Base-by-base conservation (phyloP, 1,140 invertebrate genomes). In the Mamestra configurata region DNA sequence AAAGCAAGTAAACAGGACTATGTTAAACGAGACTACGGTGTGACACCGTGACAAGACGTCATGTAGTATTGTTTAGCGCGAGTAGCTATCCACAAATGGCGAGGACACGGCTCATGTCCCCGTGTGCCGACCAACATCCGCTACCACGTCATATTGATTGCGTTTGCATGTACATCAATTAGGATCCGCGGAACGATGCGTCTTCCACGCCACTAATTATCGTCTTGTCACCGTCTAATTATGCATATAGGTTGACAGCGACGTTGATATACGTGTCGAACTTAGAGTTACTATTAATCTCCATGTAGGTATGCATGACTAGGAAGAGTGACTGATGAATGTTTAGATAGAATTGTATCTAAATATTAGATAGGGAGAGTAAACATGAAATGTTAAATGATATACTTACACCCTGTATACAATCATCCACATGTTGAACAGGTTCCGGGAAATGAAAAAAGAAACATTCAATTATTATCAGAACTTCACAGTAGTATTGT, bases 91-190 rank as follows among this genome's bases (percentile, higher is more conserved):
- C 46, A 37, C 27, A 27, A 46, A 76, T 46, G 37, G 59, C 46
- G 59, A 77, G 75, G 75, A 77, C 75, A 66, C 40, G 55, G 75
- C 71, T 71, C 78, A 73, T 82, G 83, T 84, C 84, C 82, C 82
- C 76, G 83, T 86, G 86, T 86, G 40, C 72, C 64, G 81, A 78
- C 83, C 82, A 83, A 88, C 88, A 89, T 90, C 88, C 89, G 84
- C 79, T 86, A 86, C 81, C 80, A 83, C 85, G 86, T 88, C 86
- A 84, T 92, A 94, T 92, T 94, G 92, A 94, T 94, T 93, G 92
- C 90, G 82, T 94, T 94, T 93, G 87, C 92, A 84, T 94, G 92
- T 94, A 91, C 85, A 92, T 94, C 92, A 94, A 94, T 94, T 94
- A 94, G 87, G 88, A 90, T 92, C 85, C 86, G 86, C 89, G 89